Conservation (phyloP, 2,113 vertebrate species). For the Strigops habroptila region DNA sequence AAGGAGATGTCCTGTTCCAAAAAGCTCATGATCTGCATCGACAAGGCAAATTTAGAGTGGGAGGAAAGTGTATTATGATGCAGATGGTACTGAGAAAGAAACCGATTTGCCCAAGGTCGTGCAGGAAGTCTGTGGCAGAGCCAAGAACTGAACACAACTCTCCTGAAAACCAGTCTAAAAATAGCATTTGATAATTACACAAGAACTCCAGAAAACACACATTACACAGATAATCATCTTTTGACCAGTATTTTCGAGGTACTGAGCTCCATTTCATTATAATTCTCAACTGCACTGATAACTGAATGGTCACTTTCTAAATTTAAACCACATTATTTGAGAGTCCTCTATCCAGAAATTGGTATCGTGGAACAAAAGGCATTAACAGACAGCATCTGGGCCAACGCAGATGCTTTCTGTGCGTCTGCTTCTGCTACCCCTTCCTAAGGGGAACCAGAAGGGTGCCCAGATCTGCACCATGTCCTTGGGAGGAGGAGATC, state of each 20-base stretch:
- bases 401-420: background rate
- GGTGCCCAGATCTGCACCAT: background rate
- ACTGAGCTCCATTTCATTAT: background rate
- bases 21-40: background rate
- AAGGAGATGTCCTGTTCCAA: constrained; percentile 1
- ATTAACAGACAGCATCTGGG: background rate
- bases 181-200: constrained; percentile 24
- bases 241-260: constrained; percentile 6
- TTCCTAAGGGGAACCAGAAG: background rate
- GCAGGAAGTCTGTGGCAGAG: constrained; percentile 53
- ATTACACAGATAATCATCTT: constrained; percentile 24
- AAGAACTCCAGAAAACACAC: constrained; percentile 19
- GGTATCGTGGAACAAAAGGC: background rate
- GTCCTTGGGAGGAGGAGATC: background rate
- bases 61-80: constrained; percentile 49
- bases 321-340: constrained; percentile 30
- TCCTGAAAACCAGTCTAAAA: constrained; percentile 42
- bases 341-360: background rate
- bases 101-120: constrained; percentile 62
- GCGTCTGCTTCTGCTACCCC: background rate
- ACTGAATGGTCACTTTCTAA: constrained; percentile 40
- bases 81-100: constrained; percentile 61
- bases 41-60: constrained; percentile 45
- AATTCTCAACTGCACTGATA: constrained; percentile 6
- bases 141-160: constrained; percentile 45